phyloP scores from a whole-genome alignment of 2,113 vertebrate species.

The Recurvirostra avosetta region DNA sequence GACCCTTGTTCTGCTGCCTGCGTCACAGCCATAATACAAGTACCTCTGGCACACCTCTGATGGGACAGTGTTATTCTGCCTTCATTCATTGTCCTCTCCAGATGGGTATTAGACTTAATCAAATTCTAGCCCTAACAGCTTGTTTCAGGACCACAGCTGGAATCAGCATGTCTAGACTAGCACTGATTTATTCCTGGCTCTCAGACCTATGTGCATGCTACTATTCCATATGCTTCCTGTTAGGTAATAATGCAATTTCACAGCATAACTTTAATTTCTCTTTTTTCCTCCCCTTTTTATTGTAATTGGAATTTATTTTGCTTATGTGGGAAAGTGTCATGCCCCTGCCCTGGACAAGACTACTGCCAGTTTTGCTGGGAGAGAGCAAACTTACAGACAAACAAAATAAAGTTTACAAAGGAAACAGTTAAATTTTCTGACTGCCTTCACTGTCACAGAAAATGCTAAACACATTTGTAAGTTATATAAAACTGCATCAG shows the following conservation, averaged over 20 bases:
- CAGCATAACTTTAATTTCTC: not conserved
- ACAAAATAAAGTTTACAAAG: slow-evolving; percentile 32
- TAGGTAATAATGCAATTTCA: slow-evolving; percentile 40
- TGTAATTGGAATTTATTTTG: not conserved
- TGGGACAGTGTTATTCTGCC: not conserved
- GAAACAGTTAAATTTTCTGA: slow-evolving; percentile 56
- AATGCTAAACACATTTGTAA: slow-evolving; percentile 38
- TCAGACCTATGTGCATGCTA: not conserved
- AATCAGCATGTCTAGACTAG: slow-evolving; percentile 47
- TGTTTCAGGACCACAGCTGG: slow-evolving; percentile 48
- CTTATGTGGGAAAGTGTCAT: not conserved
- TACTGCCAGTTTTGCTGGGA: not conserved
- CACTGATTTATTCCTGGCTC: slow-evolving; percentile 51
- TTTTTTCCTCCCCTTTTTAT: not conserved
- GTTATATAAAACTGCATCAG: slow-evolving; percentile 23
- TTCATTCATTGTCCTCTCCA: not conserved
- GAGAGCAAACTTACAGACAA: not conserved
- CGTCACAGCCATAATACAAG: not conserved
- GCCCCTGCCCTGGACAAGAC: not conserved
- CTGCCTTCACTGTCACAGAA: slow-evolving; percentile 13
- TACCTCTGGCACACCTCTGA: not conserved
- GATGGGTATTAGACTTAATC: not conserved
- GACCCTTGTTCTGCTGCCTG: not conserved
- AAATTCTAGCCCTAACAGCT: not conserved
- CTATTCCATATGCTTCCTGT: slow-evolving; percentile 53